A percentile compares a stretch with the other conserved stretches of the same genome.
These are phyloP conservation scores for Dallia pectoralis DNA, from an alignment of 2,797 vertebrate species.

Conservation along the genomic window DNA sequence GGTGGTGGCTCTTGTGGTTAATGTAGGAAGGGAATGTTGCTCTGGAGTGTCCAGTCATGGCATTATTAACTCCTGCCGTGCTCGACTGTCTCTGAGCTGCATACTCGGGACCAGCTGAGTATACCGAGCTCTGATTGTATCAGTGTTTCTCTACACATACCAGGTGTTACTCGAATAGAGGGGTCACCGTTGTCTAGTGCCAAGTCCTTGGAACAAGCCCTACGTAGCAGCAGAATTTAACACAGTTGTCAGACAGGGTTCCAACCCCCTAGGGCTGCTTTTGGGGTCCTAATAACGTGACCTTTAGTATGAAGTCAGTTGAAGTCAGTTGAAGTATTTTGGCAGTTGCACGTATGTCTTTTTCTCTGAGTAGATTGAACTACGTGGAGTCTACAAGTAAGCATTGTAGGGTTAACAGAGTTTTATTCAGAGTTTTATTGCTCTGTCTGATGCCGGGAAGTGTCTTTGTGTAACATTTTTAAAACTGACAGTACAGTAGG, in stretches of 20 bases:
- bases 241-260: not conserved
- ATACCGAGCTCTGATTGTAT: slow-evolving; percentile 7
- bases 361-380: not conserved
- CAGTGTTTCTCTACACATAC: slow-evolving; percentile 15
- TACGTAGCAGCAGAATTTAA: slow-evolving; percentile 10
- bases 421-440: slow-evolving; percentile 14
- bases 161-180: not conserved
- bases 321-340: not conserved
- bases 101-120: not conserved
- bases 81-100: slow-evolving; percentile 1
- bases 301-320: slow-evolving; percentile 6
- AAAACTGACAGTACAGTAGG: not conserved
- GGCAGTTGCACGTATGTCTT: slow-evolving; percentile 32
- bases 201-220: slow-evolving; percentile 46
- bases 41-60: not conserved
- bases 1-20: not conserved
- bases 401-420: slow-evolving; percentile 9
- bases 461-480: slow-evolving; percentile 16
- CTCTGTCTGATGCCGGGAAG: slow-evolving; percentile 57
- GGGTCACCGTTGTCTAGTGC: slow-evolving; percentile 52
- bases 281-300: slow-evolving; percentile 6
- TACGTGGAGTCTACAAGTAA: not conserved
- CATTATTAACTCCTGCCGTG: slow-evolving; percentile 4
- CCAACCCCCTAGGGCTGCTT: not conserved
- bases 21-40: not conserved